Evolutionary conservation across 1,140 invertebrate genomes (phyloP).

Genomic region (Panagrolaimus sp.): DNA sequence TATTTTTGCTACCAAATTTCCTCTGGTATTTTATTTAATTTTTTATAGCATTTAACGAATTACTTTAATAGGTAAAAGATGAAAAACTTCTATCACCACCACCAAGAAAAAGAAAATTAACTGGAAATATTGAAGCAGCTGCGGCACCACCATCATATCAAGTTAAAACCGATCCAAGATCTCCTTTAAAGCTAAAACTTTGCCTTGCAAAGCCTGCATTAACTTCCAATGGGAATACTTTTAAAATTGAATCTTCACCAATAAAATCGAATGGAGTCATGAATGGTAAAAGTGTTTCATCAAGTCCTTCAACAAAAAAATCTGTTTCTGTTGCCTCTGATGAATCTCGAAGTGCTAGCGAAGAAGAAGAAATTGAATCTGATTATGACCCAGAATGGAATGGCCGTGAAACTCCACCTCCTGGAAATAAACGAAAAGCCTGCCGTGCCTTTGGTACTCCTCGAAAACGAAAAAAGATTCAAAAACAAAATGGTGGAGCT

Average conservation of each 20-base stretch:
- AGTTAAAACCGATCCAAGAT: background rate
- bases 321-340: background rate
- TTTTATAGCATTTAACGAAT: too few relatives aligned
- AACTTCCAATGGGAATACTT: background rate
- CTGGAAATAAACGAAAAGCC: background rate
- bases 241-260: background rate
- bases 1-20: too few relatives aligned
- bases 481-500: background rate
- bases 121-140: too few relatives aligned
- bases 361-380: background rate
- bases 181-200: background rate
- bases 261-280: background rate
- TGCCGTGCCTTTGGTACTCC: background rate
- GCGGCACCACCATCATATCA: background rate
- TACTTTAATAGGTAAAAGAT: too few relatives aligned
- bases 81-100: too few relatives aligned
- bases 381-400: conserved; percentile 3
- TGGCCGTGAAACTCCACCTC: background rate
- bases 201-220: background rate
- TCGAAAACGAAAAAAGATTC: too few relatives aligned
- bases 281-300: too few relatives aligned
- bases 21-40: too few relatives aligned
- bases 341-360: background rate
- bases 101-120: background rate
- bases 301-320: background rate